phyloP scores from a whole-genome alignment of 1,140 invertebrate species.

The Apis dorsata region DNA sequence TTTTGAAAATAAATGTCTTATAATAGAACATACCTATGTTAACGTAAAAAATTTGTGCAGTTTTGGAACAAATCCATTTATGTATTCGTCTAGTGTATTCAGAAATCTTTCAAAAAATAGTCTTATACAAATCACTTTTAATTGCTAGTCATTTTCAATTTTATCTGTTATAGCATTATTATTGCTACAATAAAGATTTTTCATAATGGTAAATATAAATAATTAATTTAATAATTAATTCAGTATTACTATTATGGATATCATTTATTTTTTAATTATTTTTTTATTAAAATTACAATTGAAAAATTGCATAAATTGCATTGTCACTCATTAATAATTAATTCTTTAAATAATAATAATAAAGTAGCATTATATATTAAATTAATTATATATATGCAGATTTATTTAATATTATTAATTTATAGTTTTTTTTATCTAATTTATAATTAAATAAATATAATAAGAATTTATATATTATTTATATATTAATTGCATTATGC shows the following conservation, averaged over 20 bases:
- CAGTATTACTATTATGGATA: not conserved
- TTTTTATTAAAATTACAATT: not conserved
- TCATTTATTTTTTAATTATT: not conserved
- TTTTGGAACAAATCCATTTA: not conserved
- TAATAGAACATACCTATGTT: not conserved
- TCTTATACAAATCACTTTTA: not conserved
- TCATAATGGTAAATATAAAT: constrained; percentile 24
- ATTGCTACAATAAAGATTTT: not conserved
- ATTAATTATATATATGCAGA: not conserved
- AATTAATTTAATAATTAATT: not conserved
- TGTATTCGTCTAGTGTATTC: not conserved
- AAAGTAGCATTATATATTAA: not conserved
- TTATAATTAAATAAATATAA: no score
- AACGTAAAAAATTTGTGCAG: not conserved
- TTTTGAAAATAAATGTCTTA: no score
- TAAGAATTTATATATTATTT: not conserved
- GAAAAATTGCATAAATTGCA: constrained; percentile 42
- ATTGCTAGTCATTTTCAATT: not conserved
- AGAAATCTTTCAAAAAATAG: constrained; percentile 8
- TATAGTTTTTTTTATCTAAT: not conserved
- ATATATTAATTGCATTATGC: not conserved
- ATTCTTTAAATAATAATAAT: not conserved
- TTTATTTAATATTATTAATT: not conserved
- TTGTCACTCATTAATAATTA: constrained; percentile 20
- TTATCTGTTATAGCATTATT: not conserved